These are phyloP conservation scores for Drosophila prolongata DNA, from an alignment of 2,888 invertebrate species.

Conservation along the genomic window DNA sequence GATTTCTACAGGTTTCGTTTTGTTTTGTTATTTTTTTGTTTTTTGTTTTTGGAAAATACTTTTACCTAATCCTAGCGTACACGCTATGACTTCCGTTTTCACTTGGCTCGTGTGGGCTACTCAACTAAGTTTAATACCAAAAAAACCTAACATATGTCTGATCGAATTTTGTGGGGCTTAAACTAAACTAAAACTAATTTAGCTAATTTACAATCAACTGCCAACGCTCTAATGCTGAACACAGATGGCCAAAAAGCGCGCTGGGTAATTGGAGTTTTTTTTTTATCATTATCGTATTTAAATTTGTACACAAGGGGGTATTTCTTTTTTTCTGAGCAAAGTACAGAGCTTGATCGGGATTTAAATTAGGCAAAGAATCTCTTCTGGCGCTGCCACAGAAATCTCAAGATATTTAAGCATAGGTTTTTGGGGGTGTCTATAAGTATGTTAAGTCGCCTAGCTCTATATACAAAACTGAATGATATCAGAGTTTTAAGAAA, in stretches of 20 bases:
- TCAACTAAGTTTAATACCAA: conserved; percentile 4
- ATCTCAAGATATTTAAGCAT: conserved; percentile 2
- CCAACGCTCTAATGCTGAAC: conserved; percentile 28
- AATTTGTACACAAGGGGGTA: conserved; percentile 34
- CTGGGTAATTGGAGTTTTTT: conserved; percentile 10
- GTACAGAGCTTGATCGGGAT: not conserved
- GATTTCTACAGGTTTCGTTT: conserved; percentile 19
- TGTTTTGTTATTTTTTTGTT: not conserved
- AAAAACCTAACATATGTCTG: conserved; percentile 12
- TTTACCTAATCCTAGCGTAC: conserved; percentile 28
- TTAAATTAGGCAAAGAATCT: conserved; percentile 2
- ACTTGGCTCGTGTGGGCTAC: conserved; percentile 33
- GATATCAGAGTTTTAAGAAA: not conserved
- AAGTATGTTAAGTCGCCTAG: conserved; percentile 13
- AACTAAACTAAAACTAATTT: conserved; percentile 38
- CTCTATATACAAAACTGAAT: conserved; percentile 8
- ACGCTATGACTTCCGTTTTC: conserved; percentile 34
- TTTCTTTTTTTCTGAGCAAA: conserved; percentile 9
- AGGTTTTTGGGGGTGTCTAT: not conserved
- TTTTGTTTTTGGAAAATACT: conserved; percentile 2
- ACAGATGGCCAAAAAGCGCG: conserved; percentile 30
- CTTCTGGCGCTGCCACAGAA: conserved; percentile 13
- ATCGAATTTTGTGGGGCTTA: conserved; percentile 13
- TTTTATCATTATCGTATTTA: not conserved
- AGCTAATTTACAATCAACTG: conserved; percentile 30